phyloP scores from a whole-genome alignment of 1,140 invertebrate genomes.

The Artemia franciscana region DNA sequence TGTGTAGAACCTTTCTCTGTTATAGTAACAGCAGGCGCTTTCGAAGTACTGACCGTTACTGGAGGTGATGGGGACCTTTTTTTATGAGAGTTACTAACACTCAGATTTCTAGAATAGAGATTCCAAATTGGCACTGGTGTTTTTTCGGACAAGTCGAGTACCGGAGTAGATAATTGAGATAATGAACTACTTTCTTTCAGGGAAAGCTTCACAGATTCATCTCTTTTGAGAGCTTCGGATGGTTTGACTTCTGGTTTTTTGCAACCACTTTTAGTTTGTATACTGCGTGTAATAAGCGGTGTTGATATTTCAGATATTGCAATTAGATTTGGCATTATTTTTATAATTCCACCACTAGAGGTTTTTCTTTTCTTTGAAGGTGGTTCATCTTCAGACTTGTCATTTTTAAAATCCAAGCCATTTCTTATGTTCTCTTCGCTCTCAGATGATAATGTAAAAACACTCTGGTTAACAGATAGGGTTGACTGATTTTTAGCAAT shows the following conservation, averaged over 20 bases:
- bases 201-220: neutral
- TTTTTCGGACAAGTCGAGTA: neutral
- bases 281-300: neutral
- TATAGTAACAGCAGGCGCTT: neutral
- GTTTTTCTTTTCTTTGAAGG: neutral
- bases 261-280: neutral
- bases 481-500: no score
- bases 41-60: neutral
- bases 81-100: neutral
- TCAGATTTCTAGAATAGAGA: neutral
- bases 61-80: neutral
- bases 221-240: neutral
- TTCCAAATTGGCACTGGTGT: neutral
- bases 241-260: neutral
- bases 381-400: neutral
- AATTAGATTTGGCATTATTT: neutral
- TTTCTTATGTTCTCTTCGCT: no score
- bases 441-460: no score
- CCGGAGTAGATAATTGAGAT: neutral
- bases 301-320: neutral
- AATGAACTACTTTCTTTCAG: neutral
- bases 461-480: no score
- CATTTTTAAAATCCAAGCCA: no score
- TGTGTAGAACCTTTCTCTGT: neutral
- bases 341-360: neutral